These are phyloP conservation scores for Pantelozetes paolii DNA, from an alignment of 2,888 invertebrate species.

Conservation along the genomic window DNA sequence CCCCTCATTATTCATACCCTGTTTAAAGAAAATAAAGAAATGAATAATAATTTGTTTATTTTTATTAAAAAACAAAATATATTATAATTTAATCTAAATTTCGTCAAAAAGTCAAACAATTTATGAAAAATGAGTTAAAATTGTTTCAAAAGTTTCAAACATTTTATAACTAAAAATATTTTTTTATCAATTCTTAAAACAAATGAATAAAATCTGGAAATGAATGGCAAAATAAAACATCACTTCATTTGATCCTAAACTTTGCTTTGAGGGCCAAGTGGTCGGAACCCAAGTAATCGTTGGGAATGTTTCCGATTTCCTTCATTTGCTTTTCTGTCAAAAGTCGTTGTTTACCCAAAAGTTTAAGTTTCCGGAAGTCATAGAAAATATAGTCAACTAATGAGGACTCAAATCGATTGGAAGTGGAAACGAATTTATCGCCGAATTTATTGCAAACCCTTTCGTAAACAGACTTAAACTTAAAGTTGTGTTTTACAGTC, in stretches of 20 bases:
- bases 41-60: too few relatives aligned
- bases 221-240: too few relatives aligned
- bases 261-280: slow-evolving; percentile 73
- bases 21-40: too few relatives aligned
- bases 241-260: too few relatives aligned
- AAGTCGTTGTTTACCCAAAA: slow-evolving; percentile 63
- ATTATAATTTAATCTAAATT: too few relatives aligned
- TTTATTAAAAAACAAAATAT: too few relatives aligned
- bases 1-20: too few relatives aligned
- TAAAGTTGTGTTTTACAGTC: slow-evolving; percentile 39
- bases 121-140: too few relatives aligned
- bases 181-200: background rate
- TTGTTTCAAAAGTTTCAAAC: too few relatives aligned
- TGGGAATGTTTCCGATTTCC: slow-evolving; percentile 65
- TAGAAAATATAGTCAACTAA: slow-evolving; percentile 87
- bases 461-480: slow-evolving; percentile 34
- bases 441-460: background rate
- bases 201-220: slow-evolving; percentile 49
- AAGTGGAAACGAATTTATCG: slow-evolving; percentile 40
- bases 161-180: too few relatives aligned
- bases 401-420: slow-evolving; percentile 38
- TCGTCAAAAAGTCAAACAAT: too few relatives aligned
- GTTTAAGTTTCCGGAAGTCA: slow-evolving; percentile 54
- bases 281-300: slow-evolving; percentile 69
- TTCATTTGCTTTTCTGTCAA: slow-evolving; percentile 63